A percentile compares a stretch with the other conserved stretches of the same genome.
Conservation (phyloP, 2,113 vertebrate genomes). For the Neogobius melanostomus region DNA sequence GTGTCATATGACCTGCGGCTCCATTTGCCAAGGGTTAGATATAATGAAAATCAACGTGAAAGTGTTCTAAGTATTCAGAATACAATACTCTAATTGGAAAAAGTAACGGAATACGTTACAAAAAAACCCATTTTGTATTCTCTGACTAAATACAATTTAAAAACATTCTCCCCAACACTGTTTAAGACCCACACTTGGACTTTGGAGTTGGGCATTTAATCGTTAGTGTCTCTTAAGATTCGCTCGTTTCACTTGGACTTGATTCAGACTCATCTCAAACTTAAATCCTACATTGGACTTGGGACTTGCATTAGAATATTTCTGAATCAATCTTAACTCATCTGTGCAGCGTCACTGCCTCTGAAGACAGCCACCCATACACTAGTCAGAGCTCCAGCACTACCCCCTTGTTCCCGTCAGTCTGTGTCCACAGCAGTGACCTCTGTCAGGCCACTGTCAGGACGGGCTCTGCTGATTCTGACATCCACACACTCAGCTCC, state of each 20-base stretch:
- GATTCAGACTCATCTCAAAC: neutral
- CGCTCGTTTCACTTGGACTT: neutral
- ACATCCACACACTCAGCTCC: slow-evolving; percentile 35
- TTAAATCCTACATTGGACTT: neutral
- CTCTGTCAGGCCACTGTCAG: slow-evolving; percentile 68
- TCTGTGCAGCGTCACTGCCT: neutral
- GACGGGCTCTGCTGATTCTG: slow-evolving; percentile 15
- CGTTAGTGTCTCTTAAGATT: too few relatives aligned
- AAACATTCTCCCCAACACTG: too few relatives aligned
- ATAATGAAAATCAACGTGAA: too few relatives aligned
- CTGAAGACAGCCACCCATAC: neutral
- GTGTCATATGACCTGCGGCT: too few relatives aligned
- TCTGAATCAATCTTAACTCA: neutral
- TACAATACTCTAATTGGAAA: too few relatives aligned
- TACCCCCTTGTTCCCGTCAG: slow-evolving; percentile 55
- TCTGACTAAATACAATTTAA: too few relatives aligned
- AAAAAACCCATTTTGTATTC: too few relatives aligned
- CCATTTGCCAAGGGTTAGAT: too few relatives aligned
- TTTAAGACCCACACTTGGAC: too few relatives aligned
- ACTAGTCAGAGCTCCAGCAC: slow-evolving; percentile 22
- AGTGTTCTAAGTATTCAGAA: too few relatives aligned
- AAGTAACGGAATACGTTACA: too few relatives aligned
- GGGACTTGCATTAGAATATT: neutral
- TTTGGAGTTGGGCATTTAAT: neutral
- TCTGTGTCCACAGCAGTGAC: slow-evolving; percentile 53